Conservation (phyloP, 2,888 invertebrate genomes). For the Sminthurinus aureus region DNA sequence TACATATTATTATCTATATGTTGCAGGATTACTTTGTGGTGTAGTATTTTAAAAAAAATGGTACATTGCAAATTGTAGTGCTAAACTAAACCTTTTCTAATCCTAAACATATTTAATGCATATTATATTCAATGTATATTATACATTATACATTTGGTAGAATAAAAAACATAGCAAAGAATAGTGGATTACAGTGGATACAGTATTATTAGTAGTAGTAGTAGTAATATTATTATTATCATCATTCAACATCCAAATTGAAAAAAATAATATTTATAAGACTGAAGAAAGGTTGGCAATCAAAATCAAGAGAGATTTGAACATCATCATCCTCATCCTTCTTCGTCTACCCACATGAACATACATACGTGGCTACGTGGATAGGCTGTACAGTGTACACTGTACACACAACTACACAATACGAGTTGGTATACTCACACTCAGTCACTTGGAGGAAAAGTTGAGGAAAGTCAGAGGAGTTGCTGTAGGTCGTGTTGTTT, state of each 20-base stretch:
- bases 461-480: constrained; percentile 29
- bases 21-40: not conserved
- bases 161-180: not conserved
- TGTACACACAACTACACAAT: constrained; percentile 1
- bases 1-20: no score
- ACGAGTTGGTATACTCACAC: not conserved
- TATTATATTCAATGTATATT: not conserved
- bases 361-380: not conserved
- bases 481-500: constrained; percentile 31
- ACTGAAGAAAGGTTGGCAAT: constrained; percentile 32
- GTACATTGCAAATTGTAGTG: not conserved
- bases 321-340: constrained; percentile 20
- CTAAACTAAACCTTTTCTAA: not conserved
- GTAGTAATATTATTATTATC: constrained; percentile 8
- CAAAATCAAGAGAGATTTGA: constrained; percentile 20
- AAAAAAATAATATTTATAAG: not conserved
- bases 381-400: no score
- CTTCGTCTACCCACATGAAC: constrained; percentile 22
- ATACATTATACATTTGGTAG: not conserved
- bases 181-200: not conserved
- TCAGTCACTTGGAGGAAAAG: not conserved
- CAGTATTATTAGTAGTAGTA: no score
- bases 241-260: not conserved
- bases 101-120: not conserved
- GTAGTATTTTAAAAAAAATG: constrained; percentile 2